Base-by-base conservation (phyloP, 2,113 vertebrate species). In the Hippocampus comes region DNA sequence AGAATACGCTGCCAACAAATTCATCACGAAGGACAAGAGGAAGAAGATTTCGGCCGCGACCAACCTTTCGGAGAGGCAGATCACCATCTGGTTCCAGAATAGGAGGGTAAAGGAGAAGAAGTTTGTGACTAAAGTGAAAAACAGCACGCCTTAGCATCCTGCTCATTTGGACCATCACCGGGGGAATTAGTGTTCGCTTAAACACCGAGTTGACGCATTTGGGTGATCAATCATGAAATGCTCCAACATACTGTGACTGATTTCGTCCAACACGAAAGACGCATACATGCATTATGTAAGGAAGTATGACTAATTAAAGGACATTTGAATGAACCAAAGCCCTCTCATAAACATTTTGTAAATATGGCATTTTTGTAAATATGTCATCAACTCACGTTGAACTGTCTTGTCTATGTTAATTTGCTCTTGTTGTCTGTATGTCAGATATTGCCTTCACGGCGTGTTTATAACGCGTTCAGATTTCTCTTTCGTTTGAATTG, bases 21-120 rank as follows among this genome's bases (percentile, higher is more conserved):
- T 98, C 91, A 96, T 98, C 91, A 98, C 96, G 73, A 97, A 97
- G 85, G 96, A 98, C 90, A 98, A 97, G 91, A 91, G 96, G 83
- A 93, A 95, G 87, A 97, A 95, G 92, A 96, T 98, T 81, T 94
- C 96, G 0, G 94, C 94, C 2, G 89, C 84, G 68, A 98, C 96
- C 88, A 96, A 93, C 86, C 93, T 98, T 63, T 95, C 93, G 0
- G 96, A 98, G 89, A 91, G 96, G 30, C 96, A 98, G 84, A 96
- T 98, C 84, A 98, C 96, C 82, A 98, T 98, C 85, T 98, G 96
- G 96, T 98, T 98, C 93, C 96, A 98, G 81, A 98, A 98, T 88
- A 86, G 96, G 77, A 76, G 96, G 67, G 96, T 98, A 56, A 98
- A 98, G 75, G 96, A 98, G 90, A 98, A 98, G 87, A 98, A 98